Evolutionary conservation across 2,797 vertebrate genomes (phyloP).

Genomic region (Darevskia nairensis): DNA sequence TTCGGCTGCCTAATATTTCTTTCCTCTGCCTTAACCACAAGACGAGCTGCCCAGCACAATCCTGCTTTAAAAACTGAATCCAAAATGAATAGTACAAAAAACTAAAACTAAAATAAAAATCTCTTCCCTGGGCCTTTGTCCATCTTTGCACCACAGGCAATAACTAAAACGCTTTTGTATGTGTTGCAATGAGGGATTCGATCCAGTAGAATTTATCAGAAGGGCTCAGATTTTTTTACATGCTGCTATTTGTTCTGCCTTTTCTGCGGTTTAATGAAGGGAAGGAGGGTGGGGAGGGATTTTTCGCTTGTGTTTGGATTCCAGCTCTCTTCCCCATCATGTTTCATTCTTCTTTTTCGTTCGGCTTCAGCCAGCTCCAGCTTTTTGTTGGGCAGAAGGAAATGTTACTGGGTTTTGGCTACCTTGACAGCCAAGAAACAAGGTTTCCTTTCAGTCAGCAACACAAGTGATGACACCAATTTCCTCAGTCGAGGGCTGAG

Average conservation of each 20-base stretch:
- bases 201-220: background rate
- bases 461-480: accelerated
- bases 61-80: background rate
- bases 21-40: background rate
- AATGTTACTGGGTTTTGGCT: constrained; percentile 20
- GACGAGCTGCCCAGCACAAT: background rate
- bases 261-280: background rate
- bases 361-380: constrained; percentile 40
- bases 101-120: background rate
- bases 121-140: background rate
- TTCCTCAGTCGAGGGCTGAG: background rate
- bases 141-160: background rate
- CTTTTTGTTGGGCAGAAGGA: background rate
- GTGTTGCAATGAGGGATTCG: background rate
- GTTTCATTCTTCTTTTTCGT: constrained; percentile 49
- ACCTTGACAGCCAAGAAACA: background rate
- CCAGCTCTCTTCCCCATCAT: constrained; percentile 39
- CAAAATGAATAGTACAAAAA: background rate
- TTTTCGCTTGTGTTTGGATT: constrained; percentile 53
- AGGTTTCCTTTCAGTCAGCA: background rate
- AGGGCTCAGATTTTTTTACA: background rate
- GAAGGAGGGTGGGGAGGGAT: constrained; percentile 22
- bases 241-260: background rate
- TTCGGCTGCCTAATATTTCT: background rate
- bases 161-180: background rate